phyloP scores from a whole-genome alignment of 2,113 vertebrate genomes.

The Vicugna pacos region DNA sequence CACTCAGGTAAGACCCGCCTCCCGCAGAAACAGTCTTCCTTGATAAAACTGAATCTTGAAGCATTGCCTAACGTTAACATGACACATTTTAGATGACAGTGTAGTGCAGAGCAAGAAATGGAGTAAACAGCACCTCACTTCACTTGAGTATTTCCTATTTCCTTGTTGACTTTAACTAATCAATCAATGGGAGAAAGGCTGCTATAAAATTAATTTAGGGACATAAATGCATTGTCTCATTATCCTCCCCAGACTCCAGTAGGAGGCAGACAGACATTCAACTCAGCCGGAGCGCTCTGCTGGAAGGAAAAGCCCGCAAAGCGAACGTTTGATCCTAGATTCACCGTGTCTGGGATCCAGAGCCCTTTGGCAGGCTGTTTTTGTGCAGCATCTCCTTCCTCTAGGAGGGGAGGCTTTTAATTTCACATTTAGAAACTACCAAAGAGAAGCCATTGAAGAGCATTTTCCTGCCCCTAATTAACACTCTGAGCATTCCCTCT shows the following conservation, averaged over 20 bases:
- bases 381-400: not conserved
- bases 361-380: not conserved
- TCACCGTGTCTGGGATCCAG: not conserved
- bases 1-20: not conserved
- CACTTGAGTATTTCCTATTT: not conserved
- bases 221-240: not conserved
- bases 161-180: not conserved
- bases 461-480: constrained; percentile 1
- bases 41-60: not conserved
- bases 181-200: not conserved
- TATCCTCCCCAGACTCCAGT: not conserved
- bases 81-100: not conserved
- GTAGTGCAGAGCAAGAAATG: not conserved
- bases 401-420: not conserved
- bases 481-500: not conserved
- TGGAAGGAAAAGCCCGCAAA: not conserved
- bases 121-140: not conserved
- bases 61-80: not conserved
- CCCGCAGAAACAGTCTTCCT: not conserved
- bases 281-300: not conserved
- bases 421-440: not conserved
- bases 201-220: not conserved
- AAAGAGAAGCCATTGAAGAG: not conserved
- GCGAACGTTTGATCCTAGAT: not conserved
- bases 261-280: not conserved